phyloP scores from a whole-genome alignment of 2,888 invertebrate genomes.

The Volucella bombylans region DNA sequence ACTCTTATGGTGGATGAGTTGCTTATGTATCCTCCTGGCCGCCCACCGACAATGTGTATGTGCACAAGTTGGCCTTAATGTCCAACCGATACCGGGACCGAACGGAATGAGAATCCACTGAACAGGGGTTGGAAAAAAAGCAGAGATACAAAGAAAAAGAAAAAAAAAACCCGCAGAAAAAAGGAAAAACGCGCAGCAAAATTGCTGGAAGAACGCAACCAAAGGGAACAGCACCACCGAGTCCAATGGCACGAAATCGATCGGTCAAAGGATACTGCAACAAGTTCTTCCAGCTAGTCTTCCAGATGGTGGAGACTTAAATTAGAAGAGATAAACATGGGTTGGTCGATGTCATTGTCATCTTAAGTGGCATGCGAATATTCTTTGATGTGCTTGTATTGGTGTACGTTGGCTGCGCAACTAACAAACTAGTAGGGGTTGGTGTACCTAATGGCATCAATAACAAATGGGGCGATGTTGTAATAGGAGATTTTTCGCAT shows the following conservation, averaged over 20 bases:
- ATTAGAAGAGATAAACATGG: slow-evolving; percentile 31
- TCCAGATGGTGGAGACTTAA: background rate
- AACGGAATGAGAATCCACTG: background rate
- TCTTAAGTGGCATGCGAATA: slow-evolving; percentile 48
- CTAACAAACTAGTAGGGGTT: background rate
- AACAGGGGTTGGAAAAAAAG: background rate
- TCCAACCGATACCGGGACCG: slow-evolving; percentile 15
- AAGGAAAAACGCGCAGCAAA: slow-evolving; percentile 29
- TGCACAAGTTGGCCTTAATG: slow-evolving; percentile 57
- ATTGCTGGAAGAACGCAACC: slow-evolving; percentile 40
- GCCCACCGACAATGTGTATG: slow-evolving; percentile 50
- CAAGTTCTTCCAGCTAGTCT: slow-evolving; percentile 25
- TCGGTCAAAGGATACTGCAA: slow-evolving; percentile 54
- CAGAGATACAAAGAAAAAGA: background rate
- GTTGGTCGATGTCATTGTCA: slow-evolving; percentile 66
- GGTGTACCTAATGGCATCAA: slow-evolving; percentile 21
- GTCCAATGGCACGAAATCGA: slow-evolving; percentile 57
- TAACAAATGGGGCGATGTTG: slow-evolving; percentile 50
- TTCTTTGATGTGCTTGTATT: background rate
- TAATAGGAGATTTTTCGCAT: slow-evolving; percentile 64
- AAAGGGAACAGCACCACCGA: slow-evolving; percentile 35
- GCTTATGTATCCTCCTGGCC: slow-evolving; percentile 37
- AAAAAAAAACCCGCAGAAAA: slow-evolving; percentile 16
- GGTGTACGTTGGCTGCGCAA: background rate
- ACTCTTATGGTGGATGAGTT: slow-evolving; percentile 58